Evolutionary conservation across 2,888 invertebrate species (phyloP).

Genomic region (Stenodera caucasica): DNA sequence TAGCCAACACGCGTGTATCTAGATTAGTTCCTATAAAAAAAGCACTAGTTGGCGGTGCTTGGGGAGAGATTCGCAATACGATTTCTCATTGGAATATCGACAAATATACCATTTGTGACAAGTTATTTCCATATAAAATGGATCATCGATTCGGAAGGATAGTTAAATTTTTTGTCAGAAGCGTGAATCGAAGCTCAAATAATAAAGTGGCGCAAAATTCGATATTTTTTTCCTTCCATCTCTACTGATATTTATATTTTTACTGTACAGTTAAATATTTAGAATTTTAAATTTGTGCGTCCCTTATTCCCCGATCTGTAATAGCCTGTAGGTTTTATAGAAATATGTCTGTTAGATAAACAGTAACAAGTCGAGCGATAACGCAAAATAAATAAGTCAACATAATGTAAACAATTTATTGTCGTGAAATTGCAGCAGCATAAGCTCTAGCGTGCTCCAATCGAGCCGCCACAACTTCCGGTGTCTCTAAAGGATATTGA

Average conservation of each 20-base stretch:
- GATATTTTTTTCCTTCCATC: background rate
- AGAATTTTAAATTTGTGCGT: background rate
- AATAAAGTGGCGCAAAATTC: background rate
- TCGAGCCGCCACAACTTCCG: slow-evolving; percentile 18
- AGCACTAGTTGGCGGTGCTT: no score
- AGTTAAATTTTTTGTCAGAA: background rate
- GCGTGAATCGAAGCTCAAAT: background rate
- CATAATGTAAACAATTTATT: background rate
- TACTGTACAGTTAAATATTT: background rate
- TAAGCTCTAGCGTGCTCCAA: slow-evolving; percentile 15
- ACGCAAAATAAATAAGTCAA: slow-evolving; percentile 1
- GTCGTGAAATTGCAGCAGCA: slow-evolving; percentile 9
- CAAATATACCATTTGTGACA: background rate
- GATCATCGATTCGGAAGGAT: background rate
- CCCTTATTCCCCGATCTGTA: background rate
- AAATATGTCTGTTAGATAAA: background rate
- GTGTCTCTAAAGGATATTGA: slow-evolving; percentile 11
- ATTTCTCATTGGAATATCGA: background rate
- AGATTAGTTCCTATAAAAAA: no score
- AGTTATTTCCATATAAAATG: slow-evolving; percentile 6
- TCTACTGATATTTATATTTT: background rate
- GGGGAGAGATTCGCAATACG: background rate
- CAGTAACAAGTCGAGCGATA: background rate
- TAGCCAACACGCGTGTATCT: no score
- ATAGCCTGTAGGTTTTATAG: background rate